Percentiles rank a stretch among this genome's conserved stretches.
Evolutionary conservation across 2,113 vertebrate species (phyloP).

Genomic region (Hyperopisus bebe): DNA sequence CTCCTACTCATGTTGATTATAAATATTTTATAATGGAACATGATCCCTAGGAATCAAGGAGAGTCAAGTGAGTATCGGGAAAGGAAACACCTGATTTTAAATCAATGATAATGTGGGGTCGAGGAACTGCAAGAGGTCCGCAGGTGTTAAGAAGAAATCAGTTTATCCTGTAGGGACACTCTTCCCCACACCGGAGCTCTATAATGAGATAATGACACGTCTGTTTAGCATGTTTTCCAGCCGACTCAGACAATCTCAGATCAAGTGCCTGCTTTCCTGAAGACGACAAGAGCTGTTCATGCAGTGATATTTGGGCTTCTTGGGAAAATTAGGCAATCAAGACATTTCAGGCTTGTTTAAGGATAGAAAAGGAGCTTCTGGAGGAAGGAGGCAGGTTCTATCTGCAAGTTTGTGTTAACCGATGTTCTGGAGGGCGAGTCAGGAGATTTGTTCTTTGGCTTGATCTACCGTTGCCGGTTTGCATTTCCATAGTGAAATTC

Average conservation of each 20-base stretch:
- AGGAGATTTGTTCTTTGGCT: background rate
- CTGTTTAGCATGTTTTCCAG: background rate
- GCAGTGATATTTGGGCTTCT: background rate
- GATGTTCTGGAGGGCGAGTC: background rate
- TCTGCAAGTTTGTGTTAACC: background rate
- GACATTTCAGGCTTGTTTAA: background rate
- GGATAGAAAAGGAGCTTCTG: background rate
- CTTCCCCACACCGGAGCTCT: background rate
- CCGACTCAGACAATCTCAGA: background rate
- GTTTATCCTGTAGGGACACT: background rate
- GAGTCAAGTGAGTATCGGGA: background rate
- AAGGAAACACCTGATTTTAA: background rate
- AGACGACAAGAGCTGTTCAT: background rate
- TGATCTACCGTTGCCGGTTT: background rate
- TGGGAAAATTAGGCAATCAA: background rate
- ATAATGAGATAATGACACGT: background rate
- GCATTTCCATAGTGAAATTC: slow-evolving; percentile 20
- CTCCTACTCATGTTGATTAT: background rate
- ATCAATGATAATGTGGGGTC: background rate
- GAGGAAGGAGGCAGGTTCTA: background rate
- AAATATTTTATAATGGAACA: background rate
- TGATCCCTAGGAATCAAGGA: background rate
- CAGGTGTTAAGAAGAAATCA: background rate
- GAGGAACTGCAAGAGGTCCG: background rate
- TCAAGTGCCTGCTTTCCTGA: background rate